Percentiles rank a stretch among this genome's conserved stretches.
Evolutionary conservation across 1,140 invertebrate genomes (phyloP).

Genomic region (Luehdorfia chinensis): DNA sequence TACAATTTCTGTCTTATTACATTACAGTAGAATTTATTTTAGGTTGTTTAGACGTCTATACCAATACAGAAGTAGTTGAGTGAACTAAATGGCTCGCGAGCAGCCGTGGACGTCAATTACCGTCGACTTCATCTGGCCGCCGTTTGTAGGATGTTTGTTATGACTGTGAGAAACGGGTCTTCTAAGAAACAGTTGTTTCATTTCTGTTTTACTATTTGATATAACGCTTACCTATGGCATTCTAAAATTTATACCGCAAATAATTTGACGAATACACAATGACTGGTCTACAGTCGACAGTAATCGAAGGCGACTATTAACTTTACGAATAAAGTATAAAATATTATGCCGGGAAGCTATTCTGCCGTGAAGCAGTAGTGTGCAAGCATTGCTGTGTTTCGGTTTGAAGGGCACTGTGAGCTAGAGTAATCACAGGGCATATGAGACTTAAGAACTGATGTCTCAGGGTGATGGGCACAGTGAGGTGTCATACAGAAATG

Average conservation of each 20-base stretch:
- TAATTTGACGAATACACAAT: background rate
- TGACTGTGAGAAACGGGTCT: slow-evolving; percentile 16
- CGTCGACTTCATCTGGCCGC: slow-evolving; percentile 51
- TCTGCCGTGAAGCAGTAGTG: no score
- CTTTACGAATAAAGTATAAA: no score
- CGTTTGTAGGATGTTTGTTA: slow-evolving; percentile 32
- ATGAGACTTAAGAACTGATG: no score
- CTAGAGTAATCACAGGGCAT: no score
- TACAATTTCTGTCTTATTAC: slow-evolving; percentile 22
- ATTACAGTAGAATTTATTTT: slow-evolving; percentile 19
- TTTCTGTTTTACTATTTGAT: background rate
- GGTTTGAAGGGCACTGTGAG: no score
- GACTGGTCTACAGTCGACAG: no score
- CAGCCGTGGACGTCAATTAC: slow-evolving; percentile 63
- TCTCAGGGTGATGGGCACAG: no score
- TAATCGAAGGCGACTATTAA: no score
- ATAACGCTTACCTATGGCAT: background rate
- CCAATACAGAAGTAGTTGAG: slow-evolving; percentile 46
- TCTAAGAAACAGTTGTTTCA: slow-evolving; percentile 15
- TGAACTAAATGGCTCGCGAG: slow-evolving; percentile 54
- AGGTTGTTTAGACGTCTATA: slow-evolving; percentile 7
- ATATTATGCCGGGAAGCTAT: no score
- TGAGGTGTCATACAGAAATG: no score
- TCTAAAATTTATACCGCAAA: slow-evolving; percentile 3
- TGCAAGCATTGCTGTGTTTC: no score